Base-by-base conservation (phyloP, 2,797 vertebrate species). In the Sarcophilus harrisii region DNA sequence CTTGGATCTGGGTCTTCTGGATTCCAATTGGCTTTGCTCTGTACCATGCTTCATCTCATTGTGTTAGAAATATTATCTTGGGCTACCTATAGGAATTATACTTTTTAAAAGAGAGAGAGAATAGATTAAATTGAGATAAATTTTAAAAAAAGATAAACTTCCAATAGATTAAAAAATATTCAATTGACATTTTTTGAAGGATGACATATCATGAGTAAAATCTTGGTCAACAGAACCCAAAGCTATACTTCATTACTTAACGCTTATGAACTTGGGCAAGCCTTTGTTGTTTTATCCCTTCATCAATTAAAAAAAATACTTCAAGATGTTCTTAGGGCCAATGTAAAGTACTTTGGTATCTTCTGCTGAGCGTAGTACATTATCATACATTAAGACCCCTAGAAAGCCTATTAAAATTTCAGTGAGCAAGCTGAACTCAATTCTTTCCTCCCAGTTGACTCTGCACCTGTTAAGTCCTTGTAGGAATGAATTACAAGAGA, bases 371-470 rank as follows among this genome's bases (percentile, higher is more conserved):
- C 21, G 60, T n/a, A 89, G 93, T 11, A 49, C 16, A 30, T 60
- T 52, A 24, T 4, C n/a, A 91, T 13, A 32, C 5, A 21, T 92
- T 58, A 57, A 54, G 58, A 91, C 3, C 90, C 58, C 60, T 45
- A 60, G 5, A 93, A 94, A 52, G 18, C 49, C n/a, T 89, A 62
- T 55, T 62, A 92, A 81, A 92, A 87, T 87, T 92, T 93, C 81
- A 95, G 4, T n/a, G 30, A 92, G 29, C 30, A 95, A 60, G 58
- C 45, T 58, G 81, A 96, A 95, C 81, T 92, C 54, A 57, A 92
- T 93, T 55, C 24, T 57, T 57, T 60, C 13, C 29, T 54, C 49
- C 57, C n/a, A 89, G 32, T 21, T n/a, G 58, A 73, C 52, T 87
- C 21, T 87, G 73, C 14, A 87, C 73, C 73, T 49, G 21, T 93